Conservation (phyloP, 2,888 invertebrate genomes). For the Malacosoma neustria region DNA sequence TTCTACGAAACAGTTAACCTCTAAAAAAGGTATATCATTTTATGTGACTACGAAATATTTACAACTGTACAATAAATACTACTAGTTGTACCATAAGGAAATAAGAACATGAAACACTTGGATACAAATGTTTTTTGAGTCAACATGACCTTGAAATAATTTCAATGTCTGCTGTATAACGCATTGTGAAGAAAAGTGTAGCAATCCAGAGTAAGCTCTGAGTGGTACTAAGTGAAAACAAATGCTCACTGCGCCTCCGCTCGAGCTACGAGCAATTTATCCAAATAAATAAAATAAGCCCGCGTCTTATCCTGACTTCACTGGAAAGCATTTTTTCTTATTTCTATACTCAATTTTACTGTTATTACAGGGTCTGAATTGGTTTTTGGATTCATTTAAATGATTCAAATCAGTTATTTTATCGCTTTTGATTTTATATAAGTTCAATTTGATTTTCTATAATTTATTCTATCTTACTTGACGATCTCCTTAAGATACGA, state of each 20-base stretch:
- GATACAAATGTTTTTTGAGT: too few species aligned
- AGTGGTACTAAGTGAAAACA: slow-evolving; percentile 48
- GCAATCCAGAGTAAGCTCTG: slow-evolving; percentile 16
- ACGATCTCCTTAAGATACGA: too few species aligned
- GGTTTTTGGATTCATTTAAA: not conserved
- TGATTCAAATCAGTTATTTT: too few species aligned
- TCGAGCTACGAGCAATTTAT: slow-evolving; percentile 35
- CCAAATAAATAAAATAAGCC: slow-evolving; percentile 34
- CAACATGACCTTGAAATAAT: not conserved
- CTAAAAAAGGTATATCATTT: too few species aligned
- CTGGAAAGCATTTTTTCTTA: slow-evolving; percentile 11
- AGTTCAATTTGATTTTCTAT: too few species aligned
- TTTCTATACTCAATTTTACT: not conserved
- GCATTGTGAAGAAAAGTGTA: not conserved
- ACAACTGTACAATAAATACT: too few species aligned
- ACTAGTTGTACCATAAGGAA: too few species aligned
- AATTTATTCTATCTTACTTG: too few species aligned
- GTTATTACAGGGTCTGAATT: slow-evolving; percentile 2
- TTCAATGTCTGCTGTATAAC: not conserved
- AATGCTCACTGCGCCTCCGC: slow-evolving; percentile 34
- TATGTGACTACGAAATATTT: too few species aligned
- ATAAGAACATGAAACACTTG: too few species aligned
- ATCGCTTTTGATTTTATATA: too few species aligned
- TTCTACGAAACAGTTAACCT: too few species aligned
- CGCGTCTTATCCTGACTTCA: slow-evolving; percentile 7